Evolutionary conservation across 2,797 vertebrate species (phyloP).

Genomic region (Eidolon dupreanum): DNA sequence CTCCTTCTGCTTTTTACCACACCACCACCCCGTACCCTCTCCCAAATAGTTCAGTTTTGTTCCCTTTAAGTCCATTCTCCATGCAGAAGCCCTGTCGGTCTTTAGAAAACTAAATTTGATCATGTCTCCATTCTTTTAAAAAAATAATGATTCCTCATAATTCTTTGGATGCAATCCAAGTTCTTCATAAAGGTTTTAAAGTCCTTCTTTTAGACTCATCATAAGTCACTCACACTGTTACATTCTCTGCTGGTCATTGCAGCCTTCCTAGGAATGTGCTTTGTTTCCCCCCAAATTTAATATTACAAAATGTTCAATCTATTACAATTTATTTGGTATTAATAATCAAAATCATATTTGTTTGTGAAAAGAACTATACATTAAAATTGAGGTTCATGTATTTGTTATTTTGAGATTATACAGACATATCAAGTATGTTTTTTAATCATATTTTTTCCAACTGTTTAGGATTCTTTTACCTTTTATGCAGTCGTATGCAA

Average conservation of each 20-base stretch:
- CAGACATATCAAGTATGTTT: neutral
- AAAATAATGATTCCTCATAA: slow-evolving; percentile 16
- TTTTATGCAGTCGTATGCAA: slow-evolving; percentile 99
- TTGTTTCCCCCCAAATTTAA: neutral
- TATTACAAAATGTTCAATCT: neutral
- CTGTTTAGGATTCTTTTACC: slow-evolving; percentile 93
- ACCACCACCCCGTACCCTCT: neutral
- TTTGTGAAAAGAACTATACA: neutral
- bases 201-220: neutral
- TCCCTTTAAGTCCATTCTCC: neutral
- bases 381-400: slow-evolving; percentile 26
- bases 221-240: neutral
- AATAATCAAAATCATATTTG: slow-evolving; percentile 19
- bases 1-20: neutral
- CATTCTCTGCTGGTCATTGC: neutral
- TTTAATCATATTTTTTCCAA: slow-evolving; percentile 50
- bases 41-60: neutral
- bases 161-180: slow-evolving; percentile 12
- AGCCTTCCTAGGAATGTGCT: neutral
- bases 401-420: neutral
- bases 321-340: neutral
- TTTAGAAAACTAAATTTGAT: slow-evolving; percentile 31
- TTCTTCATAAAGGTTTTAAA: neutral
- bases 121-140: neutral
- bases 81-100: neutral